Conservation (phyloP, 2,797 vertebrate genomes). For the Discoglossus pictus region DNA sequence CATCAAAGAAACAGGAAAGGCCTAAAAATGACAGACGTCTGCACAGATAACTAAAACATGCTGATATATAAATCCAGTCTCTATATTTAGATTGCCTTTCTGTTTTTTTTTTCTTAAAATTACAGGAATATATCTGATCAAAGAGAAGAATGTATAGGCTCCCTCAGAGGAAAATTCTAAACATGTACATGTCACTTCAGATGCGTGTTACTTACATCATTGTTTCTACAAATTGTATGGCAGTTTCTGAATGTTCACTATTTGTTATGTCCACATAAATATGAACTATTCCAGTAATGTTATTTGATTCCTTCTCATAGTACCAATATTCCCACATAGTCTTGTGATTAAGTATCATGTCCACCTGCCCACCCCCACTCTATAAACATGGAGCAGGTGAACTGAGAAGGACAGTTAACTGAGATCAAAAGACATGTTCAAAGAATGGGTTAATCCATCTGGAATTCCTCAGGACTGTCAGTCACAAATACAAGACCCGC, state of each 20-base stretch:
- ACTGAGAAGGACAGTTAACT: slow-evolving; percentile 69
- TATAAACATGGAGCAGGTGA: slow-evolving; percentile 72
- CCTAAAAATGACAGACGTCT: background rate
- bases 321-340: slow-evolving; percentile 55
- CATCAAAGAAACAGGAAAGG: background rate
- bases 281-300: slow-evolving; percentile 51
- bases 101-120: slow-evolving; percentile 53
- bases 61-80: background rate
- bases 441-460: slow-evolving; percentile 68
- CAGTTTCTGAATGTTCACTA: slow-evolving; percentile 59
- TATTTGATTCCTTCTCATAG: slow-evolving; percentile 51
- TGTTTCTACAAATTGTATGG: slow-evolving; percentile 54
- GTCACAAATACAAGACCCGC: slow-evolving; percentile 57
- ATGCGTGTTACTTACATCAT: slow-evolving; percentile 52
- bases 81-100: slow-evolving; percentile 10
- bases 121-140: slow-evolving; percentile 58
- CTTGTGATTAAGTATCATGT: slow-evolving; percentile 54
- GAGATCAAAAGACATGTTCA: slow-evolving; percentile 72
- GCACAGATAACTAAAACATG: background rate
- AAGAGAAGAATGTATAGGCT: slow-evolving; percentile 53
- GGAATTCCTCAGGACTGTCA: slow-evolving; percentile 66
- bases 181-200: slow-evolving; percentile 44
- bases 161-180: slow-evolving; percentile 49
- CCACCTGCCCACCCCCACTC: slow-evolving; percentile 63
- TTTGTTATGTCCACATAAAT: slow-evolving; percentile 57